These are phyloP conservation scores for Alouatta caraya DNA, from an alignment of 2,797 vertebrate species.

Conservation along the genomic window DNA sequence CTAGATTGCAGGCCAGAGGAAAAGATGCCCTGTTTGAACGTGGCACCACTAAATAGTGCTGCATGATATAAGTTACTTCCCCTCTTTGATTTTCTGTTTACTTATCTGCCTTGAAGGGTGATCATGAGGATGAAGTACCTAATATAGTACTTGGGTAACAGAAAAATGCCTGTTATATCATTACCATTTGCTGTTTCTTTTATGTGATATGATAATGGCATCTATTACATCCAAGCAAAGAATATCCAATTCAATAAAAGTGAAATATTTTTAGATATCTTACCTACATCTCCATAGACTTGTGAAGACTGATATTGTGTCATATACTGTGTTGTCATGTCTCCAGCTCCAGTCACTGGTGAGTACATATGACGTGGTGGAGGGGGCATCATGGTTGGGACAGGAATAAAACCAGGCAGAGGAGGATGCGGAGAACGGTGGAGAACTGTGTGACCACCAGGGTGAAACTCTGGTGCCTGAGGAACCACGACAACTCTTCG, in stretches of 20 bases:
- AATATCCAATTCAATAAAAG: background rate
- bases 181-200: constrained; percentile 29
- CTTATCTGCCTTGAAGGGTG: constrained; percentile 16
- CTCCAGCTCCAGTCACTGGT: constrained; percentile 91
- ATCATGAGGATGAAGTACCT: background rate
- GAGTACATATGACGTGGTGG: constrained; percentile 94
- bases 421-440: constrained; percentile 94
- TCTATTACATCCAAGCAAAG: background rate
- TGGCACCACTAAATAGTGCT: background rate
- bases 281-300: constrained; percentile 96
- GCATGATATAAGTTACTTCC: background rate
- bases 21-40: background rate
- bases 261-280: constrained; percentile 76
- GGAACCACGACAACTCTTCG: constrained; percentile 98
- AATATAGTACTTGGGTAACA: background rate
- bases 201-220: background rate
- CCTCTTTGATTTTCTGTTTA: constrained; percentile 50
- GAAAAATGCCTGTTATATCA: background rate
- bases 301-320: constrained; percentile 96
- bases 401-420: constrained; percentile 95
- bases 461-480: constrained; percentile 96
- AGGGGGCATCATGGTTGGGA: constrained; percentile 94
- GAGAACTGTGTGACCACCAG: constrained; percentile 93
- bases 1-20: background rate
- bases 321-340: constrained; percentile 95